Percentiles rank a stretch among this genome's conserved stretches.
phyloP scores from a whole-genome alignment of 2,113 vertebrate species.

The Apodemus speciosus region DNA sequence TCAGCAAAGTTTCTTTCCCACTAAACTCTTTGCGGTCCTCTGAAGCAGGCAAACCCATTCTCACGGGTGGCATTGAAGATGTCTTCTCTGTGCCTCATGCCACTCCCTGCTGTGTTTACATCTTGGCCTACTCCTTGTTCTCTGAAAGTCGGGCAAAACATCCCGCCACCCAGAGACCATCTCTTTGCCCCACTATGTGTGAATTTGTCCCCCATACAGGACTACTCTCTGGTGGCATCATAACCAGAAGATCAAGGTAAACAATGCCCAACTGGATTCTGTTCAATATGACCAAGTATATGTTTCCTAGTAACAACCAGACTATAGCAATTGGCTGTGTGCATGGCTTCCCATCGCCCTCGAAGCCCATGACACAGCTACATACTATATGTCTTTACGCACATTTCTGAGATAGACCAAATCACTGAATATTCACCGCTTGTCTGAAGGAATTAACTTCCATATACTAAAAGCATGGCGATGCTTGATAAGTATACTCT shows the following conservation, averaged over 20 bases:
- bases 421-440: neutral
- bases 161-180: neutral
- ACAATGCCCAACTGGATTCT: no score
- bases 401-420: neutral
- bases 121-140: neutral
- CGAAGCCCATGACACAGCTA: neutral
- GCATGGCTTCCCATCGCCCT: neutral
- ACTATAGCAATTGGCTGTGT: no score
- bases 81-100: neutral
- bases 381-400: neutral
- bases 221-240: fast-evolving
- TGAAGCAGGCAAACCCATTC: neutral
- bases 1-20: neutral
- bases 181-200: neutral
- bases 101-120: neutral
- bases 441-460: neutral
- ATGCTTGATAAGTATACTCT: neutral
- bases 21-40: neutral
- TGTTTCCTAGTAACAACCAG: neutral
- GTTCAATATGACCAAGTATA: neutral
- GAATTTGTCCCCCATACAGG: neutral
- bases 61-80: neutral
- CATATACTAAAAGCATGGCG: neutral
- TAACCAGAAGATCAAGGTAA: neutral
- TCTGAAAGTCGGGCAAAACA: neutral